phyloP scores from a whole-genome alignment of 2,113 vertebrate genomes.

The Pelecanus crispus region DNA sequence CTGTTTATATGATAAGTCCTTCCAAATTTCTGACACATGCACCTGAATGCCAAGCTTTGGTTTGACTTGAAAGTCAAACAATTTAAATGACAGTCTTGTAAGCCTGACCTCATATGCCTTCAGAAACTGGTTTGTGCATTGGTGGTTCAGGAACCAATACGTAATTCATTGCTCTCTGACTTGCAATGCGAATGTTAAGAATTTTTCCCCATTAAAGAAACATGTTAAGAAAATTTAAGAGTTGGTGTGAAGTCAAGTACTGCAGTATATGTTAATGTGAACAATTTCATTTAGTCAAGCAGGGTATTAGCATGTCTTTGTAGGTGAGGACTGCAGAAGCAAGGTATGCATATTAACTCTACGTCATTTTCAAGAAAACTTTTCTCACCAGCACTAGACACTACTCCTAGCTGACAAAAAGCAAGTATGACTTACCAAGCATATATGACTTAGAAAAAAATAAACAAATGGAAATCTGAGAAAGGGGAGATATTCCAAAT shows the following conservation, averaged over 20 bases:
- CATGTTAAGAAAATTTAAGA: background rate
- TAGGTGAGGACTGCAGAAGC: background rate
- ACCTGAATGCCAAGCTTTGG: background rate
- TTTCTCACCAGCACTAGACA: background rate
- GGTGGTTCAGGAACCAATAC: background rate
- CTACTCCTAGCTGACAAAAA: background rate
- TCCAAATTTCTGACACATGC: background rate
- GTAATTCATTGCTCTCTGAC: background rate
- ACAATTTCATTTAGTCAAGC: background rate
- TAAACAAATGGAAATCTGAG: background rate
- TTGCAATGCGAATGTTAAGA: background rate
- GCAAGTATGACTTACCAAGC: fast-evolving
- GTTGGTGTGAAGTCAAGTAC: background rate
- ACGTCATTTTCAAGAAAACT: background rate
- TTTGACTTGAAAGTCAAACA: background rate
- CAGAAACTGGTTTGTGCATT: background rate
- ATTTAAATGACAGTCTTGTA: background rate
- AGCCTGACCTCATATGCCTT: background rate
- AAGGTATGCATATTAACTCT: background rate
- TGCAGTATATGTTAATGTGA: background rate
- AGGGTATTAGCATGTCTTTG: background rate
- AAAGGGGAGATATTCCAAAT: background rate
- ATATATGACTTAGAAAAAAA: background rate
- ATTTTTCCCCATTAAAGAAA: background rate
- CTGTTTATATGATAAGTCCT: background rate